Base-by-base conservation (phyloP, 2,797 vertebrate genomes). In the Danio jaintianensis region DNA sequence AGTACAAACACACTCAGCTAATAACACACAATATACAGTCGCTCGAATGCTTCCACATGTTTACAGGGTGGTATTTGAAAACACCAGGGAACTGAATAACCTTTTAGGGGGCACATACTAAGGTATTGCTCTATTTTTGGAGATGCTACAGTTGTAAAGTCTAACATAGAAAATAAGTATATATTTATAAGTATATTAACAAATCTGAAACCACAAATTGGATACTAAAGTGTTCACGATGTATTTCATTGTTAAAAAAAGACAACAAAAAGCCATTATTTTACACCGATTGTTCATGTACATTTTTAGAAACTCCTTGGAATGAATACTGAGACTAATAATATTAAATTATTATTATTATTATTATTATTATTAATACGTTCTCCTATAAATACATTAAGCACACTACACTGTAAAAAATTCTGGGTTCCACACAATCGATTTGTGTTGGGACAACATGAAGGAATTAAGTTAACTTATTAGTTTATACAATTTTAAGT, bases 1-100 rank as follows among this genome's bases (percentile, higher is more conserved):
- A 64, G 59, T 47, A 56, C 50, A 80, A 73, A 73, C 69, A 66
- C 43, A 64, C 59, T 73, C 13, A 48, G 18, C 75, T 70, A 69
- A 61, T 48, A 68, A 59, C 66, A 48, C 62, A 80, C n/a, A 71
- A 79, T 62, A 62, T 64, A 73, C 69, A 55, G 59, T 40, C 68
- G 53, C 45, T 15, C 29, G 3, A 69, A 68, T 64, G 47, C 40
- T 56, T 78, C 16, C 18, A 52, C 52, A 56, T 56, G 45, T 52
- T 70, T 43, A 22, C 13, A 68, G 20, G 42, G 11, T 4, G 53
- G 29, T 36, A 58, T 22, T 58, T 68, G 40, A 63, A 52, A 55
- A 7, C n/a, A 58, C 16, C 47, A 53, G 20, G 67, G 67, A 67
- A 56, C 50, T 18, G n/a, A 56, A 58, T 58, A 58, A 77, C 42